Percentiles rank a stretch among this genome's conserved stretches.
phyloP scores from a whole-genome alignment of 2,888 invertebrate genomes.

The Girardia tigrina region DNA sequence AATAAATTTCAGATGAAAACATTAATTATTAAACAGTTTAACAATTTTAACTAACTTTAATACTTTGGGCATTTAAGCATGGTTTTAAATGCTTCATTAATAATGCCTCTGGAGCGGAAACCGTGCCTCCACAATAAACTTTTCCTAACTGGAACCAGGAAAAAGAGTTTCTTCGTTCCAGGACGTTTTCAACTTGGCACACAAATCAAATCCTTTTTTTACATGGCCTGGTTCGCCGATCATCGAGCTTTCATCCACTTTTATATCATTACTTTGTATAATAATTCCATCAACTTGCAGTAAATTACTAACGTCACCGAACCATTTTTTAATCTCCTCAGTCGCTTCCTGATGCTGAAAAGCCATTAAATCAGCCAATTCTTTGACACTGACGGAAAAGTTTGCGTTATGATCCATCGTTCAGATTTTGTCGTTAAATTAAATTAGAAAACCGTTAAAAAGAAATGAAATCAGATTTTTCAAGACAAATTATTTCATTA shows the following conservation, averaged over 20 bases:
- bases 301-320: slow-evolving; percentile 80
- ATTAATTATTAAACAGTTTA: too few relatives aligned
- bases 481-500: too few relatives aligned
- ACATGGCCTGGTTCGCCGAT: slow-evolving; percentile 99
- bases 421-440: slow-evolving; percentile 57
- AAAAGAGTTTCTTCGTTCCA: too few relatives aligned
- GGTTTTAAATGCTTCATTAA: too few relatives aligned
- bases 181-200: slow-evolving; percentile 96
- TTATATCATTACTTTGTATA: slow-evolving; percentile 93
- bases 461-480: too few relatives aligned
- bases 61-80: too few relatives aligned
- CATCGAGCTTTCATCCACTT: slow-evolving; percentile 93
- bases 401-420: slow-evolving; percentile 52
- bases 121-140: too few relatives aligned
- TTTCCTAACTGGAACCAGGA: too few relatives aligned
- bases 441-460: too few relatives aligned
- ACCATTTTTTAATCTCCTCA: slow-evolving; percentile 66
- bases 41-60: too few relatives aligned
- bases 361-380: slow-evolving; percentile 97
- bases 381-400: slow-evolving; percentile 87
- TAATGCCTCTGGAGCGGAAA: too few relatives aligned
- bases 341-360: slow-evolving; percentile 81
- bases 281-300: slow-evolving; percentile 92
- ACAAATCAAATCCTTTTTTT: slow-evolving; percentile 77
- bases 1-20: too few relatives aligned